Percentiles rank a stretch among this genome's conserved stretches.
phyloP scores from a whole-genome alignment of 2,888 invertebrate genomes.

The Thera britannica region DNA sequence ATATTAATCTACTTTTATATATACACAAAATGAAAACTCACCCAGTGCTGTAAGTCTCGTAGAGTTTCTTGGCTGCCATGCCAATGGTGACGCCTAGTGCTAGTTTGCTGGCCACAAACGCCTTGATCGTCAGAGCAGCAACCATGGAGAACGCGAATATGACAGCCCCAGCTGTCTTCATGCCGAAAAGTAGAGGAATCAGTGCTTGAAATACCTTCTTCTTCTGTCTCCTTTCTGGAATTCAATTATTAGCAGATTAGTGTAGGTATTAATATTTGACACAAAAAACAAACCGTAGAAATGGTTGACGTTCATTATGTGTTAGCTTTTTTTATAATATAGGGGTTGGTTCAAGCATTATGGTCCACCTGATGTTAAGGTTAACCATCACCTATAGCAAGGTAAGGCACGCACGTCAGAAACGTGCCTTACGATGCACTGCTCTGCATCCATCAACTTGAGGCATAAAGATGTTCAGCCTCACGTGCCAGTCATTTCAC shows the following conservation, averaged over 20 bases:
- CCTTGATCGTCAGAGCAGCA: conserved; percentile 87
- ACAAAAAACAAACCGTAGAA: too few species aligned
- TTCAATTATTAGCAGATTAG: not conserved
- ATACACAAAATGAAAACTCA: conserved; percentile 48
- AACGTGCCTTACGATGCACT: too few species aligned
- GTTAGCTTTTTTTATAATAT: too few species aligned
- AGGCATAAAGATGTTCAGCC: too few species aligned
- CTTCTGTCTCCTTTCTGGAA: conserved; percentile 74
- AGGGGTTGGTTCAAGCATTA: too few species aligned
- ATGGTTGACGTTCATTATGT: not conserved
- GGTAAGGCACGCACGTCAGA: too few species aligned
- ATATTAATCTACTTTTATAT: too few species aligned
- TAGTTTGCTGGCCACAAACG: conserved; percentile 88
- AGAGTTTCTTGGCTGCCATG: conserved; percentile 85
- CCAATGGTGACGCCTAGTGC: conserved; percentile 87
- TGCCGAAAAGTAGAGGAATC: conserved; percentile 88
- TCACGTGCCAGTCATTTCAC: too few species aligned
- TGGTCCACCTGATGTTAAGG: too few species aligned
- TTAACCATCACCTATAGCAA: too few species aligned
- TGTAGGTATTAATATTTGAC: too few species aligned
- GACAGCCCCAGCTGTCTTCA: conserved; percentile 87
- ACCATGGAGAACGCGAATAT: conserved; percentile 86
- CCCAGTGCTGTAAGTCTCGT: conserved; percentile 84
- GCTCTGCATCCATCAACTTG: too few species aligned
- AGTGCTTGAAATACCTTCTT: conserved; percentile 87